Percentiles rank a stretch among this genome's conserved stretches.
Evolutionary conservation across 2,113 vertebrate species (phyloP).

Genomic region (Telmatochromis sp.): DNA sequence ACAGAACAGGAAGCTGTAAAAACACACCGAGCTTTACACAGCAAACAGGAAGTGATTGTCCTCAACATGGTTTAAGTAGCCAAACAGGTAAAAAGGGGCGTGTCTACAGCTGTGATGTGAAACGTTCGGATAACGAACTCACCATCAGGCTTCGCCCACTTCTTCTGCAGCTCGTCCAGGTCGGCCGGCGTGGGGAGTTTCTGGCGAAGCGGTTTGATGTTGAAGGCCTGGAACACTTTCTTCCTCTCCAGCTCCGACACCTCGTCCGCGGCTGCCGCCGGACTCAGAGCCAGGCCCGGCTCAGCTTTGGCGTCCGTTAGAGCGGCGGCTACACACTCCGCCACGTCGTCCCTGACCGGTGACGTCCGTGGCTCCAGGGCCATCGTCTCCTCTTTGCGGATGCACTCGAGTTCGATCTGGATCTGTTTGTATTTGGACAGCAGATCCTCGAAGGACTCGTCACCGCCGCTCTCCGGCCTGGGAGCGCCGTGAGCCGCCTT

Average conservation of each 20-base stretch:
- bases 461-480: constrained; percentile 77
- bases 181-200: constrained; percentile 80
- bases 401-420: constrained; percentile 91
- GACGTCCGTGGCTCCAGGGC: constrained; percentile 76
- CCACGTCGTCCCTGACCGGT: constrained; percentile 52
- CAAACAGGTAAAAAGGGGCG: neutral
- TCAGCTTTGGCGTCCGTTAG: constrained; percentile 51
- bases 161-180: constrained; percentile 74
- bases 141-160: neutral
- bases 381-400: constrained; percentile 90
- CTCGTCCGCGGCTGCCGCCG: constrained; percentile 50
- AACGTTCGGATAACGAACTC: neutral
- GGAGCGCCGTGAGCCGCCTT: constrained; percentile 67
- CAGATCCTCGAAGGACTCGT: constrained; percentile 95
- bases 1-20: neutral
- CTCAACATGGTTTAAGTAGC: neutral
- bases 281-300: constrained; percentile 54
- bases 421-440: constrained; percentile 95
- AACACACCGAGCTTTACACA: neutral
- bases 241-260: constrained; percentile 68
- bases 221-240: constrained; percentile 90
- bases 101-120: rapidly evolving
- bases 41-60: neutral
- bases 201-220: constrained; percentile 89
- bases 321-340: constrained; percentile 23